Conservation (phyloP, 2,113 vertebrate species). For the Centropristis striata region DNA sequence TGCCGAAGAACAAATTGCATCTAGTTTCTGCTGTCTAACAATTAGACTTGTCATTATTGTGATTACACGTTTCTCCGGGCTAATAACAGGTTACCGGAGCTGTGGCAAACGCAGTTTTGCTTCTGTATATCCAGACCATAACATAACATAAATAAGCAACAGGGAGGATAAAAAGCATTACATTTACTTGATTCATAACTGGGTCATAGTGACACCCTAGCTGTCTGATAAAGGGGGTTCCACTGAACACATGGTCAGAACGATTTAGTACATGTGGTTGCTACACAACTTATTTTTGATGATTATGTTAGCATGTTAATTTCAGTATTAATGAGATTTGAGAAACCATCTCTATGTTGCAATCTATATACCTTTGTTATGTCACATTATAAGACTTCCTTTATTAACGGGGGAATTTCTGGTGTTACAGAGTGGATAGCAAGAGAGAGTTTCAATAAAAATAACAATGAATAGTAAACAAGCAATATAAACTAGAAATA, state of each 20-base stretch:
- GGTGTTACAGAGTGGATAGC: too few relatives aligned
- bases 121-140: not conserved
- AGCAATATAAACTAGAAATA: too few relatives aligned
- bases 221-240: not conserved
- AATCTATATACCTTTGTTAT: not conserved
- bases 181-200: not conserved
- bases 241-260: not conserved
- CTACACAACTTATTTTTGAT: not conserved
- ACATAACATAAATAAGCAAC: not conserved
- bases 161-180: not conserved
- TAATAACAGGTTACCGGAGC: slow-evolving; percentile 54
- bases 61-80: slow-evolving; percentile 52
- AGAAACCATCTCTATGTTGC: not conserved
- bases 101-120: slow-evolving; percentile 27
- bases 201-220: not conserved
- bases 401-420: too few relatives aligned
- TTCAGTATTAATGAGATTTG: not conserved
- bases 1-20: slow-evolving; percentile 31
- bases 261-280: not conserved
- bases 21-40: slow-evolving; percentile 33
- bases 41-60: slow-evolving; percentile 50
- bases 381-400: too few relatives aligned
- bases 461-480: too few relatives aligned
- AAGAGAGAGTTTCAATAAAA: too few relatives aligned
- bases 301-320: not conserved